A percentile compares a stretch with the other conserved stretches of the same genome.
Evolutionary conservation across 2,113 vertebrate species (phyloP).

Genomic region (Xenus cinereus): DNA sequence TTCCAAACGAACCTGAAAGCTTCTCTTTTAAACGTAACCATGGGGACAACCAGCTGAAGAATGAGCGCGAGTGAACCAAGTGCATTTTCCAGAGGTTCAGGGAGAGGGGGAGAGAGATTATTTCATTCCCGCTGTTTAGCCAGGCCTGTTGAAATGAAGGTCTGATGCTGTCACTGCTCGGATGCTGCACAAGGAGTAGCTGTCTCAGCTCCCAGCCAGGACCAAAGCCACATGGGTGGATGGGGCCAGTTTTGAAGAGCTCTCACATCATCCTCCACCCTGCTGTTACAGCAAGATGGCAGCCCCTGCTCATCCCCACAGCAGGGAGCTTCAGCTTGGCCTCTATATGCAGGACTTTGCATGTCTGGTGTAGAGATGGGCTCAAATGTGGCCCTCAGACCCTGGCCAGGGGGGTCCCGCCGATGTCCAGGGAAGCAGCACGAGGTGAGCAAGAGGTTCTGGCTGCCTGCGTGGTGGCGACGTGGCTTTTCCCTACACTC

Average conservation of each 20-base stretch:
- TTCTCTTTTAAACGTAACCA: not conserved
- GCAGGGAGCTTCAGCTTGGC: not conserved
- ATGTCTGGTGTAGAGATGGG: not conserved
- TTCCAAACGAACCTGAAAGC: not conserved
- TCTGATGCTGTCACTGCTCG: not conserved
- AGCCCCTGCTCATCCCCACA: not conserved
- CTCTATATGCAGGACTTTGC: not conserved
- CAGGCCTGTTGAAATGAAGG: not conserved
- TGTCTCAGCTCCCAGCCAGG: not conserved
- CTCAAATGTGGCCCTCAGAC: not conserved
- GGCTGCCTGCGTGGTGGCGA: accelerated
- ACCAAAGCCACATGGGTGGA: not conserved
- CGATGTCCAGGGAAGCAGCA: not conserved
- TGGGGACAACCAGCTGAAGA: not conserved
- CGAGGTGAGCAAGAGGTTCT: accelerated
- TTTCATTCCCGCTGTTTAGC: not conserved
- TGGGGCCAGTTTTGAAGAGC: not conserved
- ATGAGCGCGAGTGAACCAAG: accelerated
- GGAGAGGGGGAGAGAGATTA: not conserved
- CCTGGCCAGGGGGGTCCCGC: accelerated
- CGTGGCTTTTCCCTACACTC: accelerated
- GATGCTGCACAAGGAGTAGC: not conserved
- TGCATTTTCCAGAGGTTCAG: not conserved
- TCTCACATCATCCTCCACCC: not conserved
- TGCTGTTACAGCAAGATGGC: accelerated